Percentiles rank a stretch among this genome's conserved stretches.
Conservation (phyloP, 2,113 vertebrate genomes). For the Saguinus imperator region DNA sequence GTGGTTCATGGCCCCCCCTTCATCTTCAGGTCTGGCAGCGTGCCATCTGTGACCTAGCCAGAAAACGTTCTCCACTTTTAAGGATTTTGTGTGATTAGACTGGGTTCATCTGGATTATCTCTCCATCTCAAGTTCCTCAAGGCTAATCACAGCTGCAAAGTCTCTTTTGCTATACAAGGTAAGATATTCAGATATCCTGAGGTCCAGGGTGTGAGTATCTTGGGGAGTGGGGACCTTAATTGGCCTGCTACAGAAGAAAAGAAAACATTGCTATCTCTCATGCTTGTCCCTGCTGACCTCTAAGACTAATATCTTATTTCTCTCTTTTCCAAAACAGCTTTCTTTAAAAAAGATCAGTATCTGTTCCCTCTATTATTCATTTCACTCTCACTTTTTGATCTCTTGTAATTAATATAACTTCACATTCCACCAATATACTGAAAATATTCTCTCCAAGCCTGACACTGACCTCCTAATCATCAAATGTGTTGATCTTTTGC, state of each 20-base stretch:
- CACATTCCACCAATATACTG: background rate
- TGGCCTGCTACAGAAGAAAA: background rate
- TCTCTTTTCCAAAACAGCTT: conserved; percentile 25
- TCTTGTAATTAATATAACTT: conserved; percentile 32
- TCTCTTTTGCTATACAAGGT: background rate
- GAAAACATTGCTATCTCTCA: conserved; percentile 29
- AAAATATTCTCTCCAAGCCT: conserved; percentile 34
- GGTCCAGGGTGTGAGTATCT: background rate
- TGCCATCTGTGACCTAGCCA: background rate
- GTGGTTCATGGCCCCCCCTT: background rate
- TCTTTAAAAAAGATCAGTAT: conserved; percentile 14
- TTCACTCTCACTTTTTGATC: background rate
- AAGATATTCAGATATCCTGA: background rate
- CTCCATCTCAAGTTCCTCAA: background rate
- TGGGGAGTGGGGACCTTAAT: background rate
- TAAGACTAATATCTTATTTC: conserved; percentile 5
- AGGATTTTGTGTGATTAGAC: background rate
- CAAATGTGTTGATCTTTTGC: background rate
- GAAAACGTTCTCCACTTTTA: background rate
- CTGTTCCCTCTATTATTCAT: background rate
- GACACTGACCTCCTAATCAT: background rate
- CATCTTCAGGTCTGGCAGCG: background rate
- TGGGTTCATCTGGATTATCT: background rate
- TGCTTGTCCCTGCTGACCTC: background rate
- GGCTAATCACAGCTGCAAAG: background rate